phyloP scores from a whole-genome alignment of 2,113 vertebrate genomes.

The Pterocles orientalis region DNA sequence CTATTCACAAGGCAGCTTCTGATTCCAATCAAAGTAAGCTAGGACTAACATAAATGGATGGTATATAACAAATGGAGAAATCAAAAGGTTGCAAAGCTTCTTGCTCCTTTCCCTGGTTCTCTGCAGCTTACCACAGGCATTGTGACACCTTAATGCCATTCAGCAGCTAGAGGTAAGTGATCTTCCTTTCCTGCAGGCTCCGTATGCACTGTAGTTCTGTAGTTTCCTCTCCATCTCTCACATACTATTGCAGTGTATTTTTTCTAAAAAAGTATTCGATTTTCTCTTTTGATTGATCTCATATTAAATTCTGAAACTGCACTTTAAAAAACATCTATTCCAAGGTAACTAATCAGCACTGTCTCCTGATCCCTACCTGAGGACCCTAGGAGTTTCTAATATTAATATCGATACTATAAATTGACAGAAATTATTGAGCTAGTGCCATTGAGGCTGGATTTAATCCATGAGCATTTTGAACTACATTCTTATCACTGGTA shows the following conservation, averaged over 20 bases:
- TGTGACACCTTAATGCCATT: slow-evolving; percentile 28
- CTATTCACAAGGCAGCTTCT: slow-evolving; percentile 25
- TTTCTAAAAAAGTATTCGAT: neutral
- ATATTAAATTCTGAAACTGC: neutral
- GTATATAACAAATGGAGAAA: slow-evolving; percentile 24
- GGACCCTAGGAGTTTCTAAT: neutral
- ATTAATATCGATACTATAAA: neutral
- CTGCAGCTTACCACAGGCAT: neutral
- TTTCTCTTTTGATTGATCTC: slow-evolving; percentile 1
- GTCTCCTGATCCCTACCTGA: neutral
- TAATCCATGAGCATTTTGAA: neutral
- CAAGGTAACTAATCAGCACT: neutral
- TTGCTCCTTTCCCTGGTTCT: neutral
- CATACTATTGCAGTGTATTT: neutral
- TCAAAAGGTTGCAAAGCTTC: slow-evolving; percentile 15
- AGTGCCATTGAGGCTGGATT: neutral
- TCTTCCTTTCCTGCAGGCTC: neutral
- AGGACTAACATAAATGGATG: neutral
- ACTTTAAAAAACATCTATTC: neutral
- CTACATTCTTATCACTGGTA: neutral
- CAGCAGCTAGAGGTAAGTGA: neutral
- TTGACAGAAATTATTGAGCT: neutral
- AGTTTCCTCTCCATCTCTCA: neutral
- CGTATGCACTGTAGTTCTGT: neutral
- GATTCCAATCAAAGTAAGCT: slow-evolving; percentile 29